Percentiles rank a stretch among this genome's conserved stretches.
phyloP scores from a whole-genome alignment of 2,888 invertebrate species.

The Apocheima hispidaria region DNA sequence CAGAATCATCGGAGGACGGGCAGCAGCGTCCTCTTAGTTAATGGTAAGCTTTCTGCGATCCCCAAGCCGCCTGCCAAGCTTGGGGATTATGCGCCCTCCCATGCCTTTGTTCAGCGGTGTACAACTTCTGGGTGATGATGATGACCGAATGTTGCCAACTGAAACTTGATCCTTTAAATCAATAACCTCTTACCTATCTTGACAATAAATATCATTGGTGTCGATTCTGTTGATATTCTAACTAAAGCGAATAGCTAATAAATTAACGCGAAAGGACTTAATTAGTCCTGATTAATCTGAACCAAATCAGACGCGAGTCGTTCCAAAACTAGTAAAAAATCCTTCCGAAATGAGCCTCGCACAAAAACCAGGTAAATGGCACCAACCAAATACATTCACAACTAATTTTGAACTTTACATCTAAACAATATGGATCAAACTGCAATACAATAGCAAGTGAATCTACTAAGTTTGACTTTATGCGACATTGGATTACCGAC shows the following conservation, averaged over 20 bases:
- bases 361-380: constrained; percentile 31
- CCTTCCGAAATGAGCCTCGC: constrained; percentile 23
- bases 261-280: constrained; percentile 13
- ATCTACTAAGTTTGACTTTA: constrained; percentile 10
- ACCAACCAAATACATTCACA: constrained; percentile 6
- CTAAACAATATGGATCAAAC: background rate
- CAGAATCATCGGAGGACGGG: no score
- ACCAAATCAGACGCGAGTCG: constrained; percentile 17
- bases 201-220: no score
- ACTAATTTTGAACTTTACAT: constrained; percentile 3
- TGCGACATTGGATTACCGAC: constrained; percentile 1
- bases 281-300: constrained; percentile 21
- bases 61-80: no score
- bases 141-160: no score
- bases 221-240: background rate
- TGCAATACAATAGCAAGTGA: constrained; percentile 8
- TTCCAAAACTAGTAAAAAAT: constrained; percentile 24
- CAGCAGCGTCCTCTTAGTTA: no score
- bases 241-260: constrained; percentile 7
- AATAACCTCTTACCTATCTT: no score
- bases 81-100: no score
- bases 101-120: no score
- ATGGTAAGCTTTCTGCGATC: no score
- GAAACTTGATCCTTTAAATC: no score
- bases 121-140: no score